phyloP scores from a whole-genome alignment of 2,113 vertebrate species.

The Tachuris rubrigastra region DNA sequence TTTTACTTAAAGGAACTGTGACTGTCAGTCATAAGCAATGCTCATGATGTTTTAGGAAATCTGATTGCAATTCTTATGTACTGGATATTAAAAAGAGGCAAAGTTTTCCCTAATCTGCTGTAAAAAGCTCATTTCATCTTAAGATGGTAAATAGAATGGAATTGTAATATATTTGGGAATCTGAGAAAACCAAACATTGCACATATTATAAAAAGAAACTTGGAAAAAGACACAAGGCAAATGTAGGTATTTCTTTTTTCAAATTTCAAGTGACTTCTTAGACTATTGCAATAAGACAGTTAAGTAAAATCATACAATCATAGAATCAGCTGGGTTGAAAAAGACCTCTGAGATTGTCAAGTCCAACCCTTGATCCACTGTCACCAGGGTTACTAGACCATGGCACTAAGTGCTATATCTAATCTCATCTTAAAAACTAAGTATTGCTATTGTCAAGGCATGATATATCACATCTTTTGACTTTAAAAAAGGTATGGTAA shows the following conservation, averaged over 20 bases:
- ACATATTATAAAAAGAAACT: neutral
- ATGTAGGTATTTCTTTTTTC: neutral
- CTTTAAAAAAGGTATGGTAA: neutral
- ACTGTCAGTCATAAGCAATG: neutral
- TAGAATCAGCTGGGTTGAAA: too few relatives aligned
- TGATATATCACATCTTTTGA: neutral
- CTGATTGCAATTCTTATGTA: neutral
- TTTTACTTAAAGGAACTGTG: neutral
- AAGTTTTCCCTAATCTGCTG: neutral
- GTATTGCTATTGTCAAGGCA: neutral
- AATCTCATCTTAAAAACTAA: too few relatives aligned
- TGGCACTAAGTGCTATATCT: too few relatives aligned
- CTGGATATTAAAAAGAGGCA: neutral
- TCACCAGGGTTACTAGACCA: too few relatives aligned
- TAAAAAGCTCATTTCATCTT: slow-evolving; percentile 29
- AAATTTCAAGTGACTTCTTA: neutral
- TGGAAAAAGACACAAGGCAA: neutral
- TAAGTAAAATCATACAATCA: too few relatives aligned
- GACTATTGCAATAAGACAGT: neutral
- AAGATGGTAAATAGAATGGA: slow-evolving; percentile 22
- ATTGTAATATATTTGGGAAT: slow-evolving; percentile 1
- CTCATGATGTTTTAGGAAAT: neutral
- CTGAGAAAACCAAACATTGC: slow-evolving; percentile 11
- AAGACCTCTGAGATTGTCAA: too few relatives aligned
- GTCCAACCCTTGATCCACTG: too few relatives aligned